These are phyloP conservation scores for Brachionus rubens DNA, from an alignment of 1,140 invertebrate species.

Conservation along the genomic window DNA sequence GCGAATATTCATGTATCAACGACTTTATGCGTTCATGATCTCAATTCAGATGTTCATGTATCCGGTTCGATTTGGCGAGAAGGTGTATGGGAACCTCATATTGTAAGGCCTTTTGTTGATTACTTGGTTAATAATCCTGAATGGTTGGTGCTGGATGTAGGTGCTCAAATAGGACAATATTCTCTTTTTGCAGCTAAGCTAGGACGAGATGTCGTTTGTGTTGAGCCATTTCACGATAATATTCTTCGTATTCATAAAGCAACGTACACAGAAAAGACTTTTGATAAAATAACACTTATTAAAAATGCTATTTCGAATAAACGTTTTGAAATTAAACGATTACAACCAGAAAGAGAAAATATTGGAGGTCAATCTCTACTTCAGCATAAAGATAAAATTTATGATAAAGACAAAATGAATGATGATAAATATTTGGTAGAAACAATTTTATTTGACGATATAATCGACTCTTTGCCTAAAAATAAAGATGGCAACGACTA, in stretches of 20 bases:
- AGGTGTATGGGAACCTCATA: slow-evolving; percentile 6
- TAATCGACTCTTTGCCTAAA: no score
- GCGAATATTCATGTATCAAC: neutral
- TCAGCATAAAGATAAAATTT: no score
- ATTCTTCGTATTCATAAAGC: slow-evolving; percentile 20
- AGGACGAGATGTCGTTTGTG: neutral
- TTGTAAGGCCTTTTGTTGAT: neutral
- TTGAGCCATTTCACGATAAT: slow-evolving; percentile 19
- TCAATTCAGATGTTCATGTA: slow-evolving; percentile 21
- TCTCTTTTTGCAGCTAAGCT: neutral
- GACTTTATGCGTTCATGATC: slow-evolving; percentile 14
- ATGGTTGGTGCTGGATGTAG: neutral
- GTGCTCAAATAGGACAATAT: slow-evolving; percentile 9
- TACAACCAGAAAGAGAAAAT: no score
- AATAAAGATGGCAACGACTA: no score
- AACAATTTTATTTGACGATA: no score
- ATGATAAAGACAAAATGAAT: no score
- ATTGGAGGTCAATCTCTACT: no score
- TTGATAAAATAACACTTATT: neutral
- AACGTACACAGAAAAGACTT: neutral
- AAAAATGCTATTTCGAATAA: slow-evolving; percentile 16
- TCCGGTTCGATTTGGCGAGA: slow-evolving; percentile 19
- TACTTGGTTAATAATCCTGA: neutral
- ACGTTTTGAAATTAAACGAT: neutral
- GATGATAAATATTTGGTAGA: no score